Evolutionary conservation across 1,140 invertebrate genomes (phyloP).

Genomic region (Polypedilum pembai): DNA sequence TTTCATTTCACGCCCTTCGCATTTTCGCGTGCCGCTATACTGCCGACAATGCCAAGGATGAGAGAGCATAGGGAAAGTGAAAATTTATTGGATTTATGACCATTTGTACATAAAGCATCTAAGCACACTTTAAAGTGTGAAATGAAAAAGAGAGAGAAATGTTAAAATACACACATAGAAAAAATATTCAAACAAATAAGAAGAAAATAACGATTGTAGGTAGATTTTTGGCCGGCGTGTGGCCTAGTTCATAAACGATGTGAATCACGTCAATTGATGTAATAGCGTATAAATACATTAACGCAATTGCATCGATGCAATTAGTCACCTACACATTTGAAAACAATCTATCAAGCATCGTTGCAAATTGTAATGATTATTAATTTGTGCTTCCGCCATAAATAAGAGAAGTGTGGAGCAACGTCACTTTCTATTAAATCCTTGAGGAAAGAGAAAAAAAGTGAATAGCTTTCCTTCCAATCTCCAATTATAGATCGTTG

Average conservation of each 20-base stretch:
- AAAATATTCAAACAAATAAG: not conserved
- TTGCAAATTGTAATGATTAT: not conserved
- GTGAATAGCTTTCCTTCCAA: slow-evolving; percentile 26
- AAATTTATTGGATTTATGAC: slow-evolving; percentile 27
- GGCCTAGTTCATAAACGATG: not conserved
- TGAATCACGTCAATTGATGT: not conserved
- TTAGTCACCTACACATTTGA: not conserved
- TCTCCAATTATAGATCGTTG: slow-evolving; percentile 28
- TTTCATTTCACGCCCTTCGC: not conserved
- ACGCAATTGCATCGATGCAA: not conserved
- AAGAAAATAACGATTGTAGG: not conserved
- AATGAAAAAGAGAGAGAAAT: not conserved
- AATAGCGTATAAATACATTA: not conserved
- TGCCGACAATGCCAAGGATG: slow-evolving; percentile 24
- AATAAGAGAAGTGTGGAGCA: not conserved
- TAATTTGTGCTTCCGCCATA: not conserved
- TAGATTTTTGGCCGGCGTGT: not conserved
- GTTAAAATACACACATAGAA: not conserved
- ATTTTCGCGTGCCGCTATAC: slow-evolving; percentile 21
- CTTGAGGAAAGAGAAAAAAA: slow-evolving; percentile 9
- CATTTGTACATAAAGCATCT: slow-evolving; percentile 9
- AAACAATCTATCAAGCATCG: not conserved
- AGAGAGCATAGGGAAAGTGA: slow-evolving; percentile 10
- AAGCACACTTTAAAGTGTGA: not conserved
- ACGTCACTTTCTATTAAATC: slow-evolving; percentile 22